Evolutionary conservation across 1,140 invertebrate genomes (phyloP).

Genomic region (Holcopasites calliopsidis): DNA sequence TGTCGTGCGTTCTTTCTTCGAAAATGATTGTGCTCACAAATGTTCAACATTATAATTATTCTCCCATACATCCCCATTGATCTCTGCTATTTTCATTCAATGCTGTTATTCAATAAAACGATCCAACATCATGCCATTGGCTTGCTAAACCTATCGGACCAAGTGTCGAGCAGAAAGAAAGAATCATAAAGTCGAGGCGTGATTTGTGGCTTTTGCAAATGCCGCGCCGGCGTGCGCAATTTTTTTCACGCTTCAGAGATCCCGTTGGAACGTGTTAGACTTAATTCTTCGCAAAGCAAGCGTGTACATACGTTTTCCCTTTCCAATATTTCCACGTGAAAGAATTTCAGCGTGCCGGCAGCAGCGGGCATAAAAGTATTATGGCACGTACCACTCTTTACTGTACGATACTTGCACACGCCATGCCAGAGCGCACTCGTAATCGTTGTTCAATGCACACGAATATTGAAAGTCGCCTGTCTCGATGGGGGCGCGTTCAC

Average conservation of each 20-base stretch:
- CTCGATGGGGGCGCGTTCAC: constrained; percentile 35
- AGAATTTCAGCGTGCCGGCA: constrained; percentile 38
- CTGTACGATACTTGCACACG: background rate
- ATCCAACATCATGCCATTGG: no score
- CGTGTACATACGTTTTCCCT: constrained; percentile 32
- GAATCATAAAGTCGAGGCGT: background rate
- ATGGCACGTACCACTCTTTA: background rate
- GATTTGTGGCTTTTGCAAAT: constrained; percentile 15
- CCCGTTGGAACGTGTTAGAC: constrained; percentile 16
- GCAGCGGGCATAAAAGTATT: constrained; percentile 26
- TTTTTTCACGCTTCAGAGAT: constrained; percentile 25
- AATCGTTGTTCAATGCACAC: constrained; percentile 43
- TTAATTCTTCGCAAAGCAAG: constrained; percentile 31
- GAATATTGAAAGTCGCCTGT: constrained; percentile 21
- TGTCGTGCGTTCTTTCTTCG: no score
- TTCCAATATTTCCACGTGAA: constrained; percentile 48
- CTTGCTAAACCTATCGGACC: no score
- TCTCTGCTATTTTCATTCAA: no score
- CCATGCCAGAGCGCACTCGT: background rate
- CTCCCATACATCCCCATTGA: no score
- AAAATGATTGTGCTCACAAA: no score
- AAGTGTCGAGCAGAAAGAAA: no score
- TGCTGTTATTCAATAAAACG: no score
- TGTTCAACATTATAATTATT: no score
- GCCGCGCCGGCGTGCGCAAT: background rate